These are phyloP conservation scores for Tineola bisselliella DNA, from an alignment of 2,888 invertebrate genomes.

Conservation along the genomic window DNA sequence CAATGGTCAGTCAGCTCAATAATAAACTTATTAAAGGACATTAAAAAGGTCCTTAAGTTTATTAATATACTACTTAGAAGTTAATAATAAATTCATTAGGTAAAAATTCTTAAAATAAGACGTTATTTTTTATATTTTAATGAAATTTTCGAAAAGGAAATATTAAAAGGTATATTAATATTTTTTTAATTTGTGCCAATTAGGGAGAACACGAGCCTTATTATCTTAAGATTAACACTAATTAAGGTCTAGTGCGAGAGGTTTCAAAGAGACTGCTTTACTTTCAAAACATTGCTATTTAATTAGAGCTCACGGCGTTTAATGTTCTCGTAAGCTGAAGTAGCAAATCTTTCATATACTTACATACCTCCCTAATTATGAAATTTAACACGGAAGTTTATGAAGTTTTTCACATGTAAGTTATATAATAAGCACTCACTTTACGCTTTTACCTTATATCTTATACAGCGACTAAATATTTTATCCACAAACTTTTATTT, in stretches of 20 bases:
- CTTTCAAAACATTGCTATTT: constrained; percentile 49
- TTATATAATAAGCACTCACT: no score
- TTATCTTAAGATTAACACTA: constrained; percentile 61
- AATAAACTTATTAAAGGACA: background rate
- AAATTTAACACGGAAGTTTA: background rate
- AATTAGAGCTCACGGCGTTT: constrained; percentile 35
- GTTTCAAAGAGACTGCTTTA: constrained; percentile 49
- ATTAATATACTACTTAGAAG: background rate
- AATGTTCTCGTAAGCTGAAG: constrained; percentile 1
- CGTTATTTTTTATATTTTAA: background rate
- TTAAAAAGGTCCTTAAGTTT: background rate
- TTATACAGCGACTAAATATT: no score
- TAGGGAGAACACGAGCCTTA: constrained; percentile 54
- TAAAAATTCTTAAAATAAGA: background rate
- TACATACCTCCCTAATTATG: background rate
- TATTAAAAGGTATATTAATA: constrained; percentile 5
- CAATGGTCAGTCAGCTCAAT: no score
- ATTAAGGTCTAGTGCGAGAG: constrained; percentile 39
- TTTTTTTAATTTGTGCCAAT: constrained; percentile 26
- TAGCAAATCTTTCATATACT: constrained; percentile 3
- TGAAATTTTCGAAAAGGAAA: background rate
- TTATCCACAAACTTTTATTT: no score
- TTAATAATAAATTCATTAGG: background rate
- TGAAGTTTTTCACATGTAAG: background rate
- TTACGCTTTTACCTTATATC: no score